Base-by-base conservation (phyloP, 1,140 invertebrate genomes). In the Maconellicoccus hirsutus region DNA sequence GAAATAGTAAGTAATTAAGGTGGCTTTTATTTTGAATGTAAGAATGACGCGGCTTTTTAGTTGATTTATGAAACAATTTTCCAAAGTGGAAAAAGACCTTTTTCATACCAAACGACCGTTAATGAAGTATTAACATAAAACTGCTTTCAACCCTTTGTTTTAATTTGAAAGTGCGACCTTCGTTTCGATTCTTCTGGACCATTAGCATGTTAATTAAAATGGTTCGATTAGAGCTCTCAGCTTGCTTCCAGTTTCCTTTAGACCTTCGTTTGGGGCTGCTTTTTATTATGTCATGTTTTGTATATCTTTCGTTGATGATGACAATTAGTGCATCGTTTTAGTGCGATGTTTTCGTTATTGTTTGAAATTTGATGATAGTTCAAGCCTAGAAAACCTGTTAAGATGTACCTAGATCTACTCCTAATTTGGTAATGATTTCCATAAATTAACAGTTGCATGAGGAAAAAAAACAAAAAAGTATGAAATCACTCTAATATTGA, bases 151-250 rank as follows among this genome's bases (percentile, higher is more conserved):
- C 42, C 42, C 42, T 52, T 52, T 16, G 12, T 19, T 19, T 16
- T 52, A 52, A 52, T 52, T 52, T 52, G 42, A 52, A 52, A 52
- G 16, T 19, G 42, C 42, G n/a, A 52, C 42, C 42, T 52, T 52
- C 42, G 42, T 52, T 52, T 52, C 42, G 42, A 52, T 52, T 52
- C 42, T 52, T 52, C 42, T 52, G 42, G 42, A 52, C 42, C 42
- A 52, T 52, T 52, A 52, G 42, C 42, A 52, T 52, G 42, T 52
- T 52, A 52, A 52, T 52, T 52, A 52, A 52, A 52, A 52, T 52
- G 42, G 42, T 52, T 52, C 42, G 42, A 52, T 52, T 52, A 52
- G 42, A 14, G 42, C 42, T 52, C n/a, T 52, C 3, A 52, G n/a
- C 42, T 52, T 19, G 42, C 42, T 52, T 52, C n/a, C 42, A 19